Conservation (phyloP, 2,113 vertebrate species). For the Chunga burmeisteri region DNA sequence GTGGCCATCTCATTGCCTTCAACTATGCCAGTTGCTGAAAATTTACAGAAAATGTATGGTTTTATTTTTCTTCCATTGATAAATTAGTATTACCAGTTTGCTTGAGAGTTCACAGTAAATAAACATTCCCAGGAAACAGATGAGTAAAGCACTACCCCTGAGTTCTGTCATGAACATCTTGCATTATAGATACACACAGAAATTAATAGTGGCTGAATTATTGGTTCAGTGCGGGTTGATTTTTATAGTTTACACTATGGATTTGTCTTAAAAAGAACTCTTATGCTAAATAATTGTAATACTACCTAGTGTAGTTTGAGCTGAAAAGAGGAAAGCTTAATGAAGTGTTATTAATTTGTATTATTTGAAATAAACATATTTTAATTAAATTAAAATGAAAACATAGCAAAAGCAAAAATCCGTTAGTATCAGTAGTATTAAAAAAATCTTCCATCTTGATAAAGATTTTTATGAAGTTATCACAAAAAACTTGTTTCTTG, state of each 20-base stretch:
- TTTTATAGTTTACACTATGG: neutral
- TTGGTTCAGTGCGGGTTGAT: neutral
- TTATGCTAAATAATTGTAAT: neutral
- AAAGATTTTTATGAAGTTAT: neutral
- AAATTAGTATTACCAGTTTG: neutral
- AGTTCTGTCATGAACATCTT: neutral
- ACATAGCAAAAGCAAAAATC: neutral
- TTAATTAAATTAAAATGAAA: neutral
- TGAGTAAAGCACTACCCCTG: neutral
- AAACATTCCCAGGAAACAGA: neutral
- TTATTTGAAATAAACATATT: neutral
- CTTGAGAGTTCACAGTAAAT: neutral
- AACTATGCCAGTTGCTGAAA: neutral
- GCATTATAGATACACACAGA: neutral
- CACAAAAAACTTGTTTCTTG: neutral
- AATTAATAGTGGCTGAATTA: neutral
- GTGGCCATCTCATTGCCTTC: neutral
- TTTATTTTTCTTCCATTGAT: neutral
- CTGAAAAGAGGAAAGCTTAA: neutral
- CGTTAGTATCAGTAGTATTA: neutral
- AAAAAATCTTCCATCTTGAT: neutral
- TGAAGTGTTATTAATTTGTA: neutral
- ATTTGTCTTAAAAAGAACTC: neutral
- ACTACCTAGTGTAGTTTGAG: neutral
- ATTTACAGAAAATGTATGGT: neutral